A percentile compares a stretch with the other conserved stretches of the same genome.
These are phyloP conservation scores for Oriolus oriolus DNA, from an alignment of 2,113 vertebrate genomes.

Conservation along the genomic window DNA sequence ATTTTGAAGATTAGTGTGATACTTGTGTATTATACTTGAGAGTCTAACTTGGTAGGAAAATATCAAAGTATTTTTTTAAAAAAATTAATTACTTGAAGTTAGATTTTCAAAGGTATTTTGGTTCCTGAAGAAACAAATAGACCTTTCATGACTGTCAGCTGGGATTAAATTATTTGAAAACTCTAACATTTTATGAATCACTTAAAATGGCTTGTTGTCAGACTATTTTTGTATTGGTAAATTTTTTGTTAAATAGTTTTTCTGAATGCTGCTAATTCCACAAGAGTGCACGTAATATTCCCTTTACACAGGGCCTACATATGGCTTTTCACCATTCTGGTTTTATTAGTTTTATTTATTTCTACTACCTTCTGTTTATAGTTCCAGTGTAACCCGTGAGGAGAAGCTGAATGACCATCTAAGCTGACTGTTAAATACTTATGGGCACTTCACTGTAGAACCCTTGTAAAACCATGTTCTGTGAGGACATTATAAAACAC, in stretches of 20 bases:
- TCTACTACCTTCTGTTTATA: slow-evolving; percentile 28
- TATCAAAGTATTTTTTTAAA: not conserved
- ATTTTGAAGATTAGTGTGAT: not conserved
- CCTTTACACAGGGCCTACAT: not conserved
- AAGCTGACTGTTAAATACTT: slow-evolving; percentile 22
- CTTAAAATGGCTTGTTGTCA: not conserved
- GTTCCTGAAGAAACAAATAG: not conserved
- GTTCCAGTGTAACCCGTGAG: not conserved
- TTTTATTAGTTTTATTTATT: slow-evolving; percentile 52
- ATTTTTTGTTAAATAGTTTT: not conserved
- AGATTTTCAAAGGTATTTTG: not conserved
- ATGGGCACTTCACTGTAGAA: not conserved
- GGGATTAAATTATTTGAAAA: not conserved
- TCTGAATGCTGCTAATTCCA: not conserved
- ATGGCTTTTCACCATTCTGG: not conserved
- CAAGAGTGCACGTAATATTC: not conserved
- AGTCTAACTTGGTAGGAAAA: not conserved
- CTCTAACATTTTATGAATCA: not conserved
- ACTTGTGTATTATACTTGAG: not conserved
- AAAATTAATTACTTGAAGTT: not conserved
- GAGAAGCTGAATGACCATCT: not conserved
- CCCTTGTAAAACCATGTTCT: not conserved
- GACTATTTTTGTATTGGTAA: not conserved
- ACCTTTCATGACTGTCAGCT: not conserved
- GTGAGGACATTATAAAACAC: not conserved